A percentile compares a stretch with the other conserved stretches of the same genome.
Conservation (phyloP, 2,797 vertebrate species). For the Brotogeris chrysoptera region DNA sequence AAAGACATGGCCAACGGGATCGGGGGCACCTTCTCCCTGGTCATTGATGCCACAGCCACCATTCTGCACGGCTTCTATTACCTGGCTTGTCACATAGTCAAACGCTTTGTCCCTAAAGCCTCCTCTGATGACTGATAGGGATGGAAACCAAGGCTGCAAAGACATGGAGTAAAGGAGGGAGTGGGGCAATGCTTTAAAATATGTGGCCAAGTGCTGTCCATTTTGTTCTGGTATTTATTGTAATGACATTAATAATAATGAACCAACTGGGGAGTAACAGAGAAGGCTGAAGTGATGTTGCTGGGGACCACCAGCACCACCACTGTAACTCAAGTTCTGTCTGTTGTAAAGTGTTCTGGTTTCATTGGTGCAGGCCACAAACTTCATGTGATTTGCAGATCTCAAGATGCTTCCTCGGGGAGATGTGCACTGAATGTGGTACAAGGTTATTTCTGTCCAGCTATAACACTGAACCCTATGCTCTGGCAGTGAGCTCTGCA, state of each 20-base stretch:
- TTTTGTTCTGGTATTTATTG: slow-evolving; percentile 65
- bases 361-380: not conserved
- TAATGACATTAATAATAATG: slow-evolving; percentile 50
- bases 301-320: not conserved
- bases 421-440: not conserved
- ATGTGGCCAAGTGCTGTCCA: slow-evolving; percentile 15
- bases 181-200: slow-evolving; percentile 10
- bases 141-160: not conserved
- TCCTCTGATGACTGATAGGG: slow-evolving; percentile 58
- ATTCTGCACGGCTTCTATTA: slow-evolving; percentile 68
- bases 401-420: not conserved
- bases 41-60: slow-evolving; percentile 60
- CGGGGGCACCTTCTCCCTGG: slow-evolving; percentile 51
- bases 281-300: not conserved
- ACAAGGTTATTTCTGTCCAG: not conserved
- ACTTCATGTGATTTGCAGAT: not conserved
- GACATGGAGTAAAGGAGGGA: not conserved
- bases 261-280: slow-evolving; percentile 2
- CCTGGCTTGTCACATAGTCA: slow-evolving; percentile 56
- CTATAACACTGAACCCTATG: not conserved
- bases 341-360: not conserved
- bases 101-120: slow-evolving; percentile 64
- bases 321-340: slow-evolving; percentile 6
- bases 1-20: slow-evolving; percentile 73
- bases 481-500: not conserved